Evolutionary conservation across 2,888 invertebrate species (phyloP).

Genomic region (Eumerus sabulonum): DNA sequence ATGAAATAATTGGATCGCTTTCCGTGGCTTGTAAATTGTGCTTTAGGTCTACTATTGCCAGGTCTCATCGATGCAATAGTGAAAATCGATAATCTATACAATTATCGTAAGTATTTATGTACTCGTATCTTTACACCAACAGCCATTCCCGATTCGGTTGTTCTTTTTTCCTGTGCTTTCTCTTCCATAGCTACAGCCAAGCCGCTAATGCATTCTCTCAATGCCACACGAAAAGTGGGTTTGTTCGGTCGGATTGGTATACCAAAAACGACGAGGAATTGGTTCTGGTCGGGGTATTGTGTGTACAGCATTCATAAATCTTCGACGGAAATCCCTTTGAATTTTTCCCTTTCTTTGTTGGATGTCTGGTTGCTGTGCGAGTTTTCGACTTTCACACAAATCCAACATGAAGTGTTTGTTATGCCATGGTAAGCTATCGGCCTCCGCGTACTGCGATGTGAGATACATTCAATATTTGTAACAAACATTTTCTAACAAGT

Average conservation of each 20-base stretch:
- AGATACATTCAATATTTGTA: constrained; percentile 50
- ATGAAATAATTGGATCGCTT: constrained; percentile 68
- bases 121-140: too few species aligned
- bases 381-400: too few species aligned
- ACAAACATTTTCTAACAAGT: constrained; percentile 60
- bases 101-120: constrained; percentile 63
- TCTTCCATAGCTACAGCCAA: constrained; percentile 17
- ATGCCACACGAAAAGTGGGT: too few species aligned
- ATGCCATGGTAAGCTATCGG: constrained; percentile 10
- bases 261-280: constrained; percentile 20
- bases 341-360: constrained; percentile 27
- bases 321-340: constrained; percentile 48
- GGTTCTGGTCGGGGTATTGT: constrained; percentile 38
- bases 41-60: not conserved
- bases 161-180: constrained; percentile 26
- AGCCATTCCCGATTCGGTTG: constrained; percentile 32
- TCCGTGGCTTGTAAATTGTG: constrained; percentile 17
- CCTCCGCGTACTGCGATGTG: constrained; percentile 31
- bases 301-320: constrained; percentile 64
- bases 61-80: not conserved
- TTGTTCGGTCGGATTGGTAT: not conserved
- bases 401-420: not conserved
- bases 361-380: too few species aligned
- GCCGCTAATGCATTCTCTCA: constrained; percentile 47
- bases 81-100: constrained; percentile 35